Conservation (phyloP, 2,888 invertebrate genomes). For the Eupithecia inturbata region DNA sequence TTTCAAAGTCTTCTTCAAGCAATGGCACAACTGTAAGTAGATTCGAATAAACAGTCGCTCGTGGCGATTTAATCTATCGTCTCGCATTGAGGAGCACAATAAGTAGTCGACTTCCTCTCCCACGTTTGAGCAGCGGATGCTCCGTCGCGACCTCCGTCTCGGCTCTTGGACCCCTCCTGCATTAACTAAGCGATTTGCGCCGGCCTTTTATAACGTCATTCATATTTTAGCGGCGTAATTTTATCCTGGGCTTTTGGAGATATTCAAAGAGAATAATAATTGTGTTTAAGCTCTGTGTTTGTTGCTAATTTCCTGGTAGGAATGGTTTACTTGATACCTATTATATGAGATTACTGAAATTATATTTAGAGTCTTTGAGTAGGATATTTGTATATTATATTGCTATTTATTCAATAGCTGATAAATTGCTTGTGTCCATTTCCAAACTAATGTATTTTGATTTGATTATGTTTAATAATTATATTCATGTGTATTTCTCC, state of each 20-base stretch:
- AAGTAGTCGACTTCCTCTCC: constrained; percentile 82
- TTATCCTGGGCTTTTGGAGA: constrained; percentile 14
- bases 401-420: too few relatives aligned
- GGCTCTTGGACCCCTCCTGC: constrained; percentile 60
- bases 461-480: too few relatives aligned
- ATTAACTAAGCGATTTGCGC: constrained; percentile 48
- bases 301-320: constrained; percentile 7
- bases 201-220: constrained; percentile 34
- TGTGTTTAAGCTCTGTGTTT: neutral
- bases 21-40: constrained; percentile 9
- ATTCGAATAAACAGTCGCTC: constrained; percentile 51
- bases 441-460: neutral
- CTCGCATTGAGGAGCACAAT: constrained; percentile 83
- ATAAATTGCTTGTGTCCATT: neutral
- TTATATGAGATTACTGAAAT: constrained; percentile 19
- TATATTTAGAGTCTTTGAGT: neutral
- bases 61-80: constrained; percentile 67
- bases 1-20: neutral
- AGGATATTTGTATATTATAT: too few relatives aligned
- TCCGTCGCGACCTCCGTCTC: constrained; percentile 72
- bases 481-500: neutral
- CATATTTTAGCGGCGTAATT: constrained; percentile 30
- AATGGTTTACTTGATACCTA: constrained; percentile 7
- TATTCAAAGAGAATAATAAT: constrained; percentile 6
- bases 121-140: constrained; percentile 79